A percentile compares a stretch with the other conserved stretches of the same genome.
Evolutionary conservation across 2,797 vertebrate species (phyloP).

Genomic region (Pipistrellus pipistrellus): DNA sequence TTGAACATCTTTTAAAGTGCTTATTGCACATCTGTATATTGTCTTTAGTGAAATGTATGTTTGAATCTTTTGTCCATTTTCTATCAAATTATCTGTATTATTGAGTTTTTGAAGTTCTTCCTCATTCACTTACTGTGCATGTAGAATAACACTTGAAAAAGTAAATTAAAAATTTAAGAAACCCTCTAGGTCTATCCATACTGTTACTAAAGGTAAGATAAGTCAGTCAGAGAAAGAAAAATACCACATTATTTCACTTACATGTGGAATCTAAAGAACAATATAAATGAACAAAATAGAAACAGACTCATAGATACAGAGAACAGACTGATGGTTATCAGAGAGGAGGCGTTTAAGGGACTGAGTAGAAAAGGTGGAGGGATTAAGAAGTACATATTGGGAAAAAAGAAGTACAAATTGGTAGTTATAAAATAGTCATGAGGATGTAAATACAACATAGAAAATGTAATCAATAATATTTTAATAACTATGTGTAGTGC

Average conservation of each 20-base stretch:
- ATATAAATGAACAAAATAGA: neutral
- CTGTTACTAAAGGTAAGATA: neutral
- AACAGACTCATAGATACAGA: neutral
- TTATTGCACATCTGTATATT: slow-evolving; percentile 44
- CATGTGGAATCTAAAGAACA: neutral
- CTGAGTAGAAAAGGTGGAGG: neutral
- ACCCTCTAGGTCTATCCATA: neutral
- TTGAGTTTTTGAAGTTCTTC: slow-evolving; percentile 44
- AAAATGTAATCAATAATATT: neutral
- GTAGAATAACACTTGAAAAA: neutral
- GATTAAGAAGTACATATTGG: neutral
- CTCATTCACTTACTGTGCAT: neutral
- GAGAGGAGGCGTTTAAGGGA: neutral
- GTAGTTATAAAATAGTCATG: neutral
- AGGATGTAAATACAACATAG: neutral
- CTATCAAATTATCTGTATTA: neutral
- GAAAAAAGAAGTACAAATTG: neutral
- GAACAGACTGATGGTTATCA: neutral
- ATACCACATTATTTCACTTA: neutral
- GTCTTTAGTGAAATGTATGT: neutral
- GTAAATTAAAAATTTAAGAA: slow-evolving; percentile 37
- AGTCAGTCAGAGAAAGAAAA: neutral
- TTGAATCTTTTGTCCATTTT: slow-evolving; percentile 38
- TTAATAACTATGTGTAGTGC: neutral
- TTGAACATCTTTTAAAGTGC: neutral